These are phyloP conservation scores for Tiliacea aurago DNA, from an alignment of 2,888 invertebrate genomes.

Conservation along the genomic window DNA sequence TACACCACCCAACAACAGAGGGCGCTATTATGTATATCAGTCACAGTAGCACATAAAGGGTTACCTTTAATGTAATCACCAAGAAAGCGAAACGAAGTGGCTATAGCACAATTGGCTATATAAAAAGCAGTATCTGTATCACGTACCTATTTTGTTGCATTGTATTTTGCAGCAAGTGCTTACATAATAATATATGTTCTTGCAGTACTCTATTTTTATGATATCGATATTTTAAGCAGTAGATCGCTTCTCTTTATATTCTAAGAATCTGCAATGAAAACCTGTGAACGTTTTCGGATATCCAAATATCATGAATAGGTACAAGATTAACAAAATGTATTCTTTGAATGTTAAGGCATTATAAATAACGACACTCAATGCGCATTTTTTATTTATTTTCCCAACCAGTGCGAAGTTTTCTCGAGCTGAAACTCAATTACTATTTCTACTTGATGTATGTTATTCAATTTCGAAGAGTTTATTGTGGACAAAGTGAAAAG, in stretches of 20 bases:
- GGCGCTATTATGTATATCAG: too few relatives aligned
- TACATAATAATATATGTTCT: conserved; percentile 11
- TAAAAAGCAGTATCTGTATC: conserved; percentile 12
- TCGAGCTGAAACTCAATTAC: conserved; percentile 66
- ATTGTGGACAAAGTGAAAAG: conserved; percentile 74
- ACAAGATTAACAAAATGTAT: conserved; percentile 6
- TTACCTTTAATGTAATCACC: background rate
- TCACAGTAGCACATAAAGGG: background rate
- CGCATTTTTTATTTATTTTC: conserved; percentile 48
- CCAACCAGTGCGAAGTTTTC: conserved; percentile 48
- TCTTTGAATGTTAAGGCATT: conserved; percentile 11
- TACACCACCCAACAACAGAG: too few relatives aligned
- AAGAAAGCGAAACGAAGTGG: background rate
- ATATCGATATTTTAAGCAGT: conserved; percentile 37
- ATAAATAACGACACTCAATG: conserved; percentile 31
- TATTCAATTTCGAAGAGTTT: conserved; percentile 72
- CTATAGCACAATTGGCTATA: background rate
- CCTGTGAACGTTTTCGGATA: conserved; percentile 11
- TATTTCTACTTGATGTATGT: conserved; percentile 66
- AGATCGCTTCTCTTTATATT: conserved; percentile 5
- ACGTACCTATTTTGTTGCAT: conserved; percentile 27
- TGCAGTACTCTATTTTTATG: conserved; percentile 35
- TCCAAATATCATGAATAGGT: conserved; percentile 11
- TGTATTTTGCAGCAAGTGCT: conserved; percentile 32
- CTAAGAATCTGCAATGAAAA: conserved; percentile 18